Percentiles rank a stretch among this genome's conserved stretches.
Conservation (phyloP, 2,888 invertebrate genomes). For the Tetranychus piercei region DNA sequence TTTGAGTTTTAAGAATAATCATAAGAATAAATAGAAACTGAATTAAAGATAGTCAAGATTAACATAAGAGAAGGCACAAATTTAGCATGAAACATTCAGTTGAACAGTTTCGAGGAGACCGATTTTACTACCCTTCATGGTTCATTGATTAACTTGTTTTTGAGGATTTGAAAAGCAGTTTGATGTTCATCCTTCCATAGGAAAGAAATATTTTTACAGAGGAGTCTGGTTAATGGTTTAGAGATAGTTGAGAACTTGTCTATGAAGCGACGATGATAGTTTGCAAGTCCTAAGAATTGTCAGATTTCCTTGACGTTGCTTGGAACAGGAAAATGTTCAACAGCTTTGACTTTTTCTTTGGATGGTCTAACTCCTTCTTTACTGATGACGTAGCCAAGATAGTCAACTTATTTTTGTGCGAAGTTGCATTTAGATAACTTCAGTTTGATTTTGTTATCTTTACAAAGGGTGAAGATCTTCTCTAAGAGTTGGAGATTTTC, state of each 20-base stretch:
- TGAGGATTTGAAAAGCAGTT: constrained; percentile 18
- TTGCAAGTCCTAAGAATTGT: constrained; percentile 19
- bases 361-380: not conserved
- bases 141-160: constrained; percentile 7
- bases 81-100: too few relatives aligned
- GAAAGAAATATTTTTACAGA: constrained; percentile 11
- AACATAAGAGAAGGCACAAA: too few relatives aligned
- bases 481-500: constrained; percentile 6
- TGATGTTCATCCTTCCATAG: constrained; percentile 10
- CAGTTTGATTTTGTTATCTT: not conserved
- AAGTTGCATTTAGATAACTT: constrained; percentile 16
- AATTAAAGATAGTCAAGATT: too few relatives aligned
- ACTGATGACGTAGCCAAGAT: constrained; percentile 10
- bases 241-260: not conserved
- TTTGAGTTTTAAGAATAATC: too few relatives aligned
- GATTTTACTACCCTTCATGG: too few relatives aligned
- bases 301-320: not conserved
- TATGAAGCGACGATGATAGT: constrained; percentile 26
- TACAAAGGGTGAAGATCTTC: not conserved
- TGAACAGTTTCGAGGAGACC: too few relatives aligned
- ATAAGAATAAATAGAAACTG: too few relatives aligned
- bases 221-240: constrained; percentile 7
- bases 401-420: not conserved
- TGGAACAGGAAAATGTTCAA: constrained; percentile 14
- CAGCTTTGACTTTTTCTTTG: constrained; percentile 8